Evolutionary conservation across 2,113 vertebrate species (phyloP).

Genomic region (Protobothrops mucrosquamatus): DNA sequence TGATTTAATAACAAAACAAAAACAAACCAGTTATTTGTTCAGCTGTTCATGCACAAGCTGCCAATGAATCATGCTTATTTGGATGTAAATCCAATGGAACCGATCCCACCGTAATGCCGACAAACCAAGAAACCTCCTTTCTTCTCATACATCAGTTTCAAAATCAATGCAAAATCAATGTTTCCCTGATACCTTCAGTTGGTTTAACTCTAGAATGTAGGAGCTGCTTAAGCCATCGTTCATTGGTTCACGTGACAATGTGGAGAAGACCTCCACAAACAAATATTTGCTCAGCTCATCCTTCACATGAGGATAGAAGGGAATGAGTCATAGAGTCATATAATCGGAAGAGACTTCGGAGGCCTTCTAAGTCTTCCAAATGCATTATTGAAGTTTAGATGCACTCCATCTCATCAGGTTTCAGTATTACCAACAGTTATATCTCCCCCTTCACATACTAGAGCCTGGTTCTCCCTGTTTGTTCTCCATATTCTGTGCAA

Average conservation of each 20-base stretch:
- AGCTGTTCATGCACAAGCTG: neutral
- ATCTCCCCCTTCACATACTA: neutral
- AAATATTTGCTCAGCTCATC: neutral
- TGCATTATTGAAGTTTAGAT: neutral
- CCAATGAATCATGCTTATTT: neutral
- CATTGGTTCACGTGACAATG: neutral
- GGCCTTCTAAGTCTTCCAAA: neutral
- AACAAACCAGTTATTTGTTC: neutral
- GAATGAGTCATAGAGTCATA: neutral
- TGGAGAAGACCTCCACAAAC: neutral
- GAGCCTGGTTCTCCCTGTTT: neutral
- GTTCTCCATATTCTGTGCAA: neutral
- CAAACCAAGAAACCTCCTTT: neutral
- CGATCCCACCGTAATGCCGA: neutral
- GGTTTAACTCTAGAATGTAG: neutral
- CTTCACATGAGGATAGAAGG: neutral
- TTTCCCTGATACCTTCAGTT: neutral
- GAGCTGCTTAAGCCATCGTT: neutral
- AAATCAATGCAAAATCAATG: neutral
- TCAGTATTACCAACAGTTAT: neutral
- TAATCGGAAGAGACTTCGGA: neutral
- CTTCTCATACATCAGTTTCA: neutral
- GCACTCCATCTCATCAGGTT: neutral
- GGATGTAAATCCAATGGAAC: neutral
- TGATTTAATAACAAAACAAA: neutral